Evolutionary conservation across 2,797 vertebrate genomes (phyloP).

Genomic region (Myotis myotis): DNA sequence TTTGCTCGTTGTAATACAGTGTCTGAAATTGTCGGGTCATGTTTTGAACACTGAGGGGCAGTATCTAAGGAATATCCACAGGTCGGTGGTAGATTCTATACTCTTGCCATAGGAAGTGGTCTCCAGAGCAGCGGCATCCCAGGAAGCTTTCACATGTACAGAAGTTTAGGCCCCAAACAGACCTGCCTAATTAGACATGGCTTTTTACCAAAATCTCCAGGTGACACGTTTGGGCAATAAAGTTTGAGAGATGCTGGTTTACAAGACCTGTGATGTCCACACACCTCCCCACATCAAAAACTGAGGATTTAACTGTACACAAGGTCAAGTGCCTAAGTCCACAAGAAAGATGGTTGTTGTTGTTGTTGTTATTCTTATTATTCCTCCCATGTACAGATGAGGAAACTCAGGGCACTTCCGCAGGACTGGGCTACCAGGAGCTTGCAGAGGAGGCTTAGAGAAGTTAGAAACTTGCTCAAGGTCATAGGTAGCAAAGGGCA

Average conservation of each 20-base stretch:
- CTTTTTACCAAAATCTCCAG: neutral
- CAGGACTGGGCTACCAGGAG: neutral
- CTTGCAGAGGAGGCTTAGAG: neutral
- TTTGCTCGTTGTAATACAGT: neutral
- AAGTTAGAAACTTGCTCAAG: neutral
- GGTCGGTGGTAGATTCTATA: neutral
- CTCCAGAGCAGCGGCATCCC: neutral
- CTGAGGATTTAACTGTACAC: neutral
- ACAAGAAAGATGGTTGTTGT: neutral
- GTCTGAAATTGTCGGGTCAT: neutral
- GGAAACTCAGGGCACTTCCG: neutral
- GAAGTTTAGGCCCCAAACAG: neutral
- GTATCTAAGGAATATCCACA: neutral
- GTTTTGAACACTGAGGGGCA: neutral
- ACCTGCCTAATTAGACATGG: neutral
- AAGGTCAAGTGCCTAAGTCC: neutral
- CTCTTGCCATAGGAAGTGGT: neutral
- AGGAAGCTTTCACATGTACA: neutral
- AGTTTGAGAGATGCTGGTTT: neutral
- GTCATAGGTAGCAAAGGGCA: neutral
- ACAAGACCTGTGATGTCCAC: neutral
- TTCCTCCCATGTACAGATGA: too few relatives aligned
- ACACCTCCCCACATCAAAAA: neutral
- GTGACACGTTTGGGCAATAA: neutral
- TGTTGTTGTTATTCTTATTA: neutral